These are phyloP conservation scores for Hipposideros larvatus DNA, from an alignment of 2,797 vertebrate genomes.

Conservation along the genomic window DNA sequence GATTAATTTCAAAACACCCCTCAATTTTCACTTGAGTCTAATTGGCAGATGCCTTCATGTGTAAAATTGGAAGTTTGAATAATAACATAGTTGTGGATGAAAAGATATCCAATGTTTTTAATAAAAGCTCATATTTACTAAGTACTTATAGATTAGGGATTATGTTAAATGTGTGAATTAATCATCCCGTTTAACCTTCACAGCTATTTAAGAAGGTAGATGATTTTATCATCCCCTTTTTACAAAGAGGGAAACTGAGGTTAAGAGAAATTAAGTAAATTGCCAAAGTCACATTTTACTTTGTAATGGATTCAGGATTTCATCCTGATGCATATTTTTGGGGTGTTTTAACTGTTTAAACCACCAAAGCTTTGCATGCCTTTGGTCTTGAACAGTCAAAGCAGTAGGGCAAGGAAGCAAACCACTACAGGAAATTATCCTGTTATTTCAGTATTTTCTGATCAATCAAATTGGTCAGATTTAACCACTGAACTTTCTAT, in stretches of 20 bases:
- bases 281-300: background rate
- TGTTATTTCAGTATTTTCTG: background rate
- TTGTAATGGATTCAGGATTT: background rate
- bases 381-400: background rate
- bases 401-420: background rate
- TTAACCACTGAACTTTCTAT: background rate
- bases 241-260: background rate
- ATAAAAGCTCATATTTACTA: background rate
- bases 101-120: background rate
- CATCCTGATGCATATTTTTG: background rate
- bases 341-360: background rate
- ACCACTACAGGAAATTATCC: background rate
- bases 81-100: background rate
- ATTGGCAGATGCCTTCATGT: background rate
- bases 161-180: background rate
- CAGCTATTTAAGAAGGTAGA: background rate
- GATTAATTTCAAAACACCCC: background rate
- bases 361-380: background rate
- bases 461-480: background rate
- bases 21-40: background rate
- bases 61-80: background rate
- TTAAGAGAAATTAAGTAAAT: background rate
- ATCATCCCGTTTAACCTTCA: background rate
- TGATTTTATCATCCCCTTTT: background rate
- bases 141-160: background rate